Evolutionary conservation across 1,140 invertebrate species (phyloP).

Genomic region (Drosophila malerkotliana): DNA sequence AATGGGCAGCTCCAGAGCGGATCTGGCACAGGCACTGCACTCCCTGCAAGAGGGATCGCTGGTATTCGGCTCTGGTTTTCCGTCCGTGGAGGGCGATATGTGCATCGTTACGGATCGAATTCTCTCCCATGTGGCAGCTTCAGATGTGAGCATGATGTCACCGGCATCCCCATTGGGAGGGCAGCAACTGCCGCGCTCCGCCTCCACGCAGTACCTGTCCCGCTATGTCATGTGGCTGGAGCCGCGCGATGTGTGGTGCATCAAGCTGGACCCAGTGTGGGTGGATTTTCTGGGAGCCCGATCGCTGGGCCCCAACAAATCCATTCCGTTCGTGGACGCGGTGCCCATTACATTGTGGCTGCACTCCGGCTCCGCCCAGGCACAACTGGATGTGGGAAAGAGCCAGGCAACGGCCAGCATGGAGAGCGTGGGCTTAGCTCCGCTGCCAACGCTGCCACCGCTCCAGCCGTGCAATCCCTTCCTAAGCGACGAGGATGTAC

Average conservation of each 20-base stretch:
- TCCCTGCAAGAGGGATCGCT: slow-evolving; percentile 89
- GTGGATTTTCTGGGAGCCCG: slow-evolving; percentile 94
- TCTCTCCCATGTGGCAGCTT: slow-evolving; percentile 87
- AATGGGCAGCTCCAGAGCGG: slow-evolving; percentile 88
- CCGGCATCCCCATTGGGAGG: slow-evolving; percentile 45
- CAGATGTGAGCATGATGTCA: slow-evolving; percentile 68
- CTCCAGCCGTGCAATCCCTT: slow-evolving; percentile 76
- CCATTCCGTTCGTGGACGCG: slow-evolving; percentile 95
- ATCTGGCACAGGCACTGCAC: slow-evolving; percentile 90
- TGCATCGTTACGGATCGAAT: slow-evolving; percentile 90
- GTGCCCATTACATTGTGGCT: slow-evolving; percentile 94
- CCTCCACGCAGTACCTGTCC: slow-evolving; percentile 77
- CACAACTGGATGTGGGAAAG: slow-evolving; percentile 51
- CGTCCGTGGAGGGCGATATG: slow-evolving; percentile 87
- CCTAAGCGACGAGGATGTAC: slow-evolving; percentile 75
- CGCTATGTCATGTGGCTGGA: slow-evolving; percentile 92
- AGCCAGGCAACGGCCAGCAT: slow-evolving; percentile 46
- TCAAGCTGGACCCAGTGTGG: slow-evolving; percentile 95
- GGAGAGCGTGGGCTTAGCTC: slow-evolving; percentile 63
- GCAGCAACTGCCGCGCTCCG: slow-evolving; percentile 60
- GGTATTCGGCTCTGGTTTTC: slow-evolving; percentile 90
- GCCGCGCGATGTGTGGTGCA: slow-evolving; percentile 93
- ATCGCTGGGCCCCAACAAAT: slow-evolving; percentile 88
- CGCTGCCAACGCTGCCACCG: slow-evolving; percentile 56
- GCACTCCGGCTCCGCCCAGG: slow-evolving; percentile 69